phyloP scores from a whole-genome alignment of 2,888 invertebrate species.

The Congeria kusceri region DNA sequence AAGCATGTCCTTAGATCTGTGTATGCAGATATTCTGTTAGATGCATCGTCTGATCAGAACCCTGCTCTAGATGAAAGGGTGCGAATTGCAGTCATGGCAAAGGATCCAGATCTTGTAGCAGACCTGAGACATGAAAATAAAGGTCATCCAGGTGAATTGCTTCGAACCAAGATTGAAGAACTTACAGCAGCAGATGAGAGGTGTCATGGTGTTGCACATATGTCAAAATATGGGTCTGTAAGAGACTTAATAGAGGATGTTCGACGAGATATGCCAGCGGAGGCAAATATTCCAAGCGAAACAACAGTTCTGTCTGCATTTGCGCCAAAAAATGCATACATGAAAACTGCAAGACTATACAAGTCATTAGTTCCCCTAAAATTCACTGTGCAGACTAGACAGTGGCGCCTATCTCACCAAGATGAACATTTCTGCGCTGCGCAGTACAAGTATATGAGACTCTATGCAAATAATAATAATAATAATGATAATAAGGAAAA shows the following conservation, averaged over 20 bases:
- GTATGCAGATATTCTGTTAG: too few relatives aligned
- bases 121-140: too few relatives aligned
- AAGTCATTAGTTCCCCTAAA: slow-evolving; percentile 41
- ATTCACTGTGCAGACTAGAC: slow-evolving; percentile 50
- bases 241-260: slow-evolving; percentile 45
- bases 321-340: slow-evolving; percentile 47
- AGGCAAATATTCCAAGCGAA: slow-evolving; percentile 50
- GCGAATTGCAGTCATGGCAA: too few relatives aligned
- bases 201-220: slow-evolving; percentile 48
- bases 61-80: too few relatives aligned
- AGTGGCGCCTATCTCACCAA: slow-evolving; percentile 38
- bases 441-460: slow-evolving; percentile 51
- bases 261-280: slow-evolving; percentile 30
- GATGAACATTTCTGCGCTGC: slow-evolving; percentile 61
- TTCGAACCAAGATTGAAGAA: slow-evolving; percentile 36
- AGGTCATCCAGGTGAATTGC: too few relatives aligned
- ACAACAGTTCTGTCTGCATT: slow-evolving; percentile 54
- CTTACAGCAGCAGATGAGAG: slow-evolving; percentile 51
- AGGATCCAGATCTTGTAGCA: too few relatives aligned
- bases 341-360: slow-evolving; percentile 46
- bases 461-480: too few relatives aligned
- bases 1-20: too few relatives aligned
- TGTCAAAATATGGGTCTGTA: slow-evolving; percentile 50
- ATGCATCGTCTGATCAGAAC: too few relatives aligned
- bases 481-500: slow-evolving; percentile 3